Percentiles rank a stretch among this genome's conserved stretches.
phyloP scores from a whole-genome alignment of 2,797 vertebrate genomes.

The Tenualosa ilisha region DNA sequence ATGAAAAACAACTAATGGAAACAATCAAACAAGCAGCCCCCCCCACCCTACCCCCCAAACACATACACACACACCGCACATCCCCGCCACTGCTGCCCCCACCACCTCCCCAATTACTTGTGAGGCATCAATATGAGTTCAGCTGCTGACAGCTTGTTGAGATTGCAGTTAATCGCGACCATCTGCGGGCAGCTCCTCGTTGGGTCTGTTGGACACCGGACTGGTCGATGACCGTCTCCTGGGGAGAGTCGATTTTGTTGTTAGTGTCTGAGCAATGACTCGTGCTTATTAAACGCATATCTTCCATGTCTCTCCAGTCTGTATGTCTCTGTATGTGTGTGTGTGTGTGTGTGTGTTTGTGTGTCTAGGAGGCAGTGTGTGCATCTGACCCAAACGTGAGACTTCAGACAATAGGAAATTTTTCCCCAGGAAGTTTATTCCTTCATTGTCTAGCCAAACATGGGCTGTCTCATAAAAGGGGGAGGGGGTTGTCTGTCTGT shows the following conservation, averaged over 20 bases:
- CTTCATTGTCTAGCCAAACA: constrained; percentile 11
- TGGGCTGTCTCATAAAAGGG: background rate
- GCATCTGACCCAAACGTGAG: constrained; percentile 13
- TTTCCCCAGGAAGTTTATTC: constrained; percentile 21
- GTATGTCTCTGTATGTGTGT: background rate
- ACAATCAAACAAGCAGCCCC: constrained; percentile 60
- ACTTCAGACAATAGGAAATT: constrained; percentile 12
- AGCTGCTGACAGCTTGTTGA: constrained; percentile 59
- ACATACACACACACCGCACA: too few species aligned
- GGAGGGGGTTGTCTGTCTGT: background rate
- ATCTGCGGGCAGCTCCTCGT: background rate
- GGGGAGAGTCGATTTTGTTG: constrained; percentile 2
- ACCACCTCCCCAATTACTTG: background rate
- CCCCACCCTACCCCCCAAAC: background rate
- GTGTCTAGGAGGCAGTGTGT: background rate
- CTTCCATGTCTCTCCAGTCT: background rate
- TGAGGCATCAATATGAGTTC: constrained; percentile 28
- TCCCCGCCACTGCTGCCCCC: too few species aligned
- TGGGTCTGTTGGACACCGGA: background rate
- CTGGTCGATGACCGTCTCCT: background rate
- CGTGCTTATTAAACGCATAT: background rate
- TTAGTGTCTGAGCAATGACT: constrained; percentile 17
- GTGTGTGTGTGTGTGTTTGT: background rate
- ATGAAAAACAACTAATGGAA: constrained; percentile 55
- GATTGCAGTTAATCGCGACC: background rate